Conservation (phyloP, 2,113 vertebrate species). For the Rhynchomys soricoides region DNA sequence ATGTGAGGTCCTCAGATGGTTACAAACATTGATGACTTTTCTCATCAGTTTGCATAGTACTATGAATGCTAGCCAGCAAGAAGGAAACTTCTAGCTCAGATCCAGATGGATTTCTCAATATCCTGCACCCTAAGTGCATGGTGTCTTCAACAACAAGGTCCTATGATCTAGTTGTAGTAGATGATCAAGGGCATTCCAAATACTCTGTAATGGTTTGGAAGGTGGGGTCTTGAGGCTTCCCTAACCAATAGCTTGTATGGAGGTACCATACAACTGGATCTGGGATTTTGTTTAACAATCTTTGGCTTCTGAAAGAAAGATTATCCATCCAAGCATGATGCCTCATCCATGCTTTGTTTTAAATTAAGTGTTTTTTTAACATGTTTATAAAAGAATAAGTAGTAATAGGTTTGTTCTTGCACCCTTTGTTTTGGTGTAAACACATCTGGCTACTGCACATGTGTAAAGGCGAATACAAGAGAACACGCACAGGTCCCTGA, state of each 20-base stretch:
- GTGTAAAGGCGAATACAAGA: not conserved
- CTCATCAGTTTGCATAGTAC: not conserved
- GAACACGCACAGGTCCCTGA: not conserved
- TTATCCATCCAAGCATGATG: not conserved
- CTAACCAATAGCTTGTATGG: not conserved
- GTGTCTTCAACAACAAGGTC: not conserved
- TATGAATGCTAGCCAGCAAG: not conserved
- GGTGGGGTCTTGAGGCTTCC: not conserved
- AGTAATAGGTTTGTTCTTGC: not conserved
- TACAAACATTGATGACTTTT: not conserved
- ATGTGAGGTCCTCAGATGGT: not conserved
- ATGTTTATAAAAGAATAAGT: not conserved
- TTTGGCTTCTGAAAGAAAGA: not conserved
- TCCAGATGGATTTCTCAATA: not conserved
- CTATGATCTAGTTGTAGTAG: not conserved
- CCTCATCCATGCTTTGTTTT: not conserved
- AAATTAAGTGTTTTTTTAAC: not conserved
- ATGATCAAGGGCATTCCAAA: not conserved
- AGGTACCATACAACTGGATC: not conserved
- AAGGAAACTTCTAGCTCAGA: not conserved
- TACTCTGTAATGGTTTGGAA: not conserved
- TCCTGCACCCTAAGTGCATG: not conserved
- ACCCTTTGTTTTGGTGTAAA: not conserved
- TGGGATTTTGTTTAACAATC: not conserved
- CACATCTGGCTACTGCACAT: not conserved